A percentile compares a stretch with the other conserved stretches of the same genome.
These are phyloP conservation scores for Acleris holmiana DNA, from an alignment of 2,888 invertebrate genomes.

Conservation along the genomic window DNA sequence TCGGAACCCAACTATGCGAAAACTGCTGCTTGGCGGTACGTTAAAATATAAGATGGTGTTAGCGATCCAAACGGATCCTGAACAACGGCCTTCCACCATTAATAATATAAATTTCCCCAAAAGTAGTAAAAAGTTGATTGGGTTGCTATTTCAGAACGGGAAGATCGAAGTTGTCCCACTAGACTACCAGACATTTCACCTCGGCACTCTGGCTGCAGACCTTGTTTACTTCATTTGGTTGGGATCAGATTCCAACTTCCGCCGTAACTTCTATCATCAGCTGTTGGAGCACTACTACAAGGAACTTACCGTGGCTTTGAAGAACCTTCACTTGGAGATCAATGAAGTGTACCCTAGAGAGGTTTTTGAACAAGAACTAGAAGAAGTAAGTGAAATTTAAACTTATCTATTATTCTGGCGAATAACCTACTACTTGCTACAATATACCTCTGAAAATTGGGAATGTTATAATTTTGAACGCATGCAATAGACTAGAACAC, in stretches of 20 bases:
- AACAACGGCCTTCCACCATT: too few relatives aligned
- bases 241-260: slow-evolving; percentile 9
- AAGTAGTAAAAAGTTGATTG: too few relatives aligned
- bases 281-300: slow-evolving; percentile 10
- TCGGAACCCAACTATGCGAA: too few relatives aligned
- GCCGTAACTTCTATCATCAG: slow-evolving; percentile 8
- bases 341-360: slow-evolving; percentile 4
- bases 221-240: slow-evolving; percentile 9
- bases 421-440: too few relatives aligned
- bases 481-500: too few relatives aligned
- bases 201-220: slow-evolving; percentile 4
- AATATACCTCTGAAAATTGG: too few relatives aligned
- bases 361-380: slow-evolving; percentile 11
- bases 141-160: slow-evolving; percentile 42
- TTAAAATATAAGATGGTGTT: too few relatives aligned
- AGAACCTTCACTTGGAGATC: slow-evolving; percentile 9
- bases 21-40: too few relatives aligned
- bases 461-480: too few relatives aligned
- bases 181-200: slow-evolving; percentile 6
- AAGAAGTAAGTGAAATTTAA: not conserved
- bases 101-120: too few relatives aligned
- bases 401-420: too few relatives aligned
- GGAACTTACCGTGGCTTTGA: not conserved
- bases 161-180: slow-evolving; percentile 47
- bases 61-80: too few relatives aligned